Conservation (phyloP, 2,888 invertebrate genomes). For the Plebejus argus region DNA sequence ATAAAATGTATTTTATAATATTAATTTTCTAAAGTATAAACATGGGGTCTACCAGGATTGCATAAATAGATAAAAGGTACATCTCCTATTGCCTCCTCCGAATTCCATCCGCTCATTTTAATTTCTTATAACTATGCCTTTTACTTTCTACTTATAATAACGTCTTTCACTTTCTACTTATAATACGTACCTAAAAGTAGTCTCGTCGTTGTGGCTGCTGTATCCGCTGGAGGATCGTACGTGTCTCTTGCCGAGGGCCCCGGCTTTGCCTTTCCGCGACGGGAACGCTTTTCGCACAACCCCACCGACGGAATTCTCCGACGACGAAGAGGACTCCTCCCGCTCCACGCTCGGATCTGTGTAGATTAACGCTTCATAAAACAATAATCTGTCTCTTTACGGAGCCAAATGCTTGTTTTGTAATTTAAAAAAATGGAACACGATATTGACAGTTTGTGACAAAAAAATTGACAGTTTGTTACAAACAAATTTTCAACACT, state of each 20-base stretch:
- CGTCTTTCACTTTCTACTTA: not conserved
- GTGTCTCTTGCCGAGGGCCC: constrained; percentile 84
- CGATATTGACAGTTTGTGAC: not conserved
- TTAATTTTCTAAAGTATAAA: not conserved
- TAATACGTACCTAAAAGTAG: constrained; percentile 85
- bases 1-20: not conserved
- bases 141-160: not conserved
- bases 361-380: constrained; percentile 16
- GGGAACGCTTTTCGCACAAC: constrained; percentile 85
- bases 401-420: not conserved
- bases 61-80: constrained; percentile 5
- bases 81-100: not conserved
- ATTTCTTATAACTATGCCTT: not conserved
- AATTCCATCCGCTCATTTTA: not conserved
- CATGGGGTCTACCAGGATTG: not conserved
- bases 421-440: not conserved
- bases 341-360: constrained; percentile 82
- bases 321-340: constrained; percentile 89
- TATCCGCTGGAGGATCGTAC: constrained; percentile 90
- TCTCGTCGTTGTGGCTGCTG: constrained; percentile 92
- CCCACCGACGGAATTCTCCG: constrained; percentile 87
- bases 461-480: not conserved
- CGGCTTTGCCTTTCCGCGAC: constrained; percentile 84
- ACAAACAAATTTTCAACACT: not conserved
- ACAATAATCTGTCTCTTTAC: constrained; percentile 24